Evolutionary conservation across 2,113 vertebrate species (phyloP), one percentile per base, ranked within the genome.

Genomic region (Gracilinanus agilis): DNA sequence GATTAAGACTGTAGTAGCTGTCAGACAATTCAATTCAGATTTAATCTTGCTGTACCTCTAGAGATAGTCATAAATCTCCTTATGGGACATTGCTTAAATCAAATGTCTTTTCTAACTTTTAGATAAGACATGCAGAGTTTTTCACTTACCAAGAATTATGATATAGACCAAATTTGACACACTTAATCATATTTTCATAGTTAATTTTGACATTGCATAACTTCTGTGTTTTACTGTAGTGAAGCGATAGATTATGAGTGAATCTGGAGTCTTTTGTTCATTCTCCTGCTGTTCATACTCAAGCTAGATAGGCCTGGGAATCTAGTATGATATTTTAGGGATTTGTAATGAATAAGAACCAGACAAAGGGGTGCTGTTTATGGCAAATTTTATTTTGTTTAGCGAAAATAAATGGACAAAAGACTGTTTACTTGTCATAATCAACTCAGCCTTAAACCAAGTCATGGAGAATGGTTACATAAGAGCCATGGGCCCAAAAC

Each of bases 361-460:
- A 94, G 55, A 88, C 2, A 91, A 3, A 19, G 90, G 55, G 91
- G 90, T 13, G 75, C 44, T 3, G 25, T 93, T 55, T 55, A 24
- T 54, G 90, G 56, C 3, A 0, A 3, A 55, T 54, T 25, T 67
- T 94, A 44, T 93, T 96, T 97, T 96, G 54, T 53, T 93, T 94
- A 88, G 92, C 61, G 55, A 95, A 90, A 90, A 95, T 21, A 94
- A 97, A 92, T 90, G 92, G 91, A 25, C 89, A 92, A 90, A 90
- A 54, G 90, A 29, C 10, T 92, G 16, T 88, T 94, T 91, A 92
- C 54, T 93, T 92, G 24, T 94, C 49, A 56, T 56, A 89, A n/a
- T 44, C 90, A n/a, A n/a, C 2, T 34, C 93, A 83, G 58, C 44
- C 25, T 89, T 96, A 12, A 94, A 53, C 91, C 54, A 23, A 55